phyloP scores from a whole-genome alignment of 1,140 invertebrate species.

The Drosophila leontia region DNA sequence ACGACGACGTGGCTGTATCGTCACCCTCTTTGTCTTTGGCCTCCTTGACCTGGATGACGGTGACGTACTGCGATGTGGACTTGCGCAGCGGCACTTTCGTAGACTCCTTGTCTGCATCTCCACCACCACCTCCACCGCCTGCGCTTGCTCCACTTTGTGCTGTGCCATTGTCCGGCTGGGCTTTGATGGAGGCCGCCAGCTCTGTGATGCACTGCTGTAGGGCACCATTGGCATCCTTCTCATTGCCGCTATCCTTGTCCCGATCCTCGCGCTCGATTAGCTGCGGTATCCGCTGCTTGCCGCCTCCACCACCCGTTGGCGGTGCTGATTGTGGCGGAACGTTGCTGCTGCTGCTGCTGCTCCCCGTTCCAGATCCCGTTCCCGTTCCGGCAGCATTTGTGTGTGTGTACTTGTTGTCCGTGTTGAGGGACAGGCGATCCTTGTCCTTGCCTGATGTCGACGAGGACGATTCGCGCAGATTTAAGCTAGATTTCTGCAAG shows the following conservation, averaged over 20 bases:
- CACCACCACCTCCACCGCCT: neutral
- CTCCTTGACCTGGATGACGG: slow-evolving; percentile 94
- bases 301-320: slow-evolving; percentile 14
- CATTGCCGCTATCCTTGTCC: slow-evolving; percentile 77
- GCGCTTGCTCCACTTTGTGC: neutral
- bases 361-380: slow-evolving; percentile 13
- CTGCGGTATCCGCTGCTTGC: slow-evolving; percentile 64
- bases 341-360: slow-evolving; percentile 31
- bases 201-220: slow-evolving; percentile 88
- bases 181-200: slow-evolving; percentile 86
- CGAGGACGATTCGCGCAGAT: slow-evolving; percentile 74
- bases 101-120: slow-evolving; percentile 14
- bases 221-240: slow-evolving; percentile 80
- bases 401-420: slow-evolving; percentile 81
- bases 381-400: slow-evolving; percentile 35
- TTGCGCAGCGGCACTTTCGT: slow-evolving; percentile 64
- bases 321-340: slow-evolving; percentile 59
- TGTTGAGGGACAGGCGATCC: slow-evolving; percentile 78
- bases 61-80: slow-evolving; percentile 92
- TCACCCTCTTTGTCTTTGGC: slow-evolving; percentile 79
- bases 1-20: slow-evolving; percentile 30
- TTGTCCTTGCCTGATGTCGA: slow-evolving; percentile 61
- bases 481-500: slow-evolving; percentile 79
- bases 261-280: slow-evolving; percentile 75
- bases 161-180: slow-evolving; percentile 55